Conservation (phyloP, 2,797 vertebrate genomes). For the Eleutherodactylus coqui region DNA sequence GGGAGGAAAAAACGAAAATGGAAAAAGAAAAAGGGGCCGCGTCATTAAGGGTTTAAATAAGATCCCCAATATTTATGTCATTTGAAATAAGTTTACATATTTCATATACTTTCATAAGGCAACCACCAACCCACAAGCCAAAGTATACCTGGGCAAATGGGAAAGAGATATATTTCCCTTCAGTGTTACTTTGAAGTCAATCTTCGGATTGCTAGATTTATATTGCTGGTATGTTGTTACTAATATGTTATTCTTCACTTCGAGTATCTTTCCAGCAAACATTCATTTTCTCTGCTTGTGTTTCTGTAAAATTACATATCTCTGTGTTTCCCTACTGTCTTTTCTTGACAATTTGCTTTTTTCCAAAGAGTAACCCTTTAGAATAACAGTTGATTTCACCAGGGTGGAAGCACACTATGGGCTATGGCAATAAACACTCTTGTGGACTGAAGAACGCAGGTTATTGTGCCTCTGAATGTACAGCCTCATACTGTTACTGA, state of each 20-base stretch:
- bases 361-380: conserved; percentile 21
- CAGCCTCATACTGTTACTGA: background rate
- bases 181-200: background rate
- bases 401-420: background rate
- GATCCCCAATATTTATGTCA: too few relatives aligned
- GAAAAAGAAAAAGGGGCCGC: too few relatives aligned
- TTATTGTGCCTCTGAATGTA: conserved; percentile 8
- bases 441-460: background rate
- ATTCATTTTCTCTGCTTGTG: conserved; percentile 38
- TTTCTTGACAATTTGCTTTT: conserved; percentile 23
- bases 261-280: conserved; percentile 20
- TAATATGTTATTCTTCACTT: conserved; percentile 38
- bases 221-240: background rate
- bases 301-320: conserved; percentile 23
- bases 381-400: conserved; percentile 35
- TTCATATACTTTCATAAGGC: background rate
- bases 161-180: background rate
- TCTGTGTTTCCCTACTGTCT: conserved; percentile 27
- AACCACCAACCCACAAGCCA: too few relatives aligned
- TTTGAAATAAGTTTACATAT: background rate
- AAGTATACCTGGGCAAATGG: too few relatives aligned
- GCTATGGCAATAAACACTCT: conserved; percentile 13
- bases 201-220: background rate
- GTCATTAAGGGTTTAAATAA: too few relatives aligned
- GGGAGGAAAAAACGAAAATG: too few relatives aligned